These are phyloP conservation scores for Griposia aprilina DNA, from an alignment of 2,888 invertebrate genomes.

Conservation along the genomic window DNA sequence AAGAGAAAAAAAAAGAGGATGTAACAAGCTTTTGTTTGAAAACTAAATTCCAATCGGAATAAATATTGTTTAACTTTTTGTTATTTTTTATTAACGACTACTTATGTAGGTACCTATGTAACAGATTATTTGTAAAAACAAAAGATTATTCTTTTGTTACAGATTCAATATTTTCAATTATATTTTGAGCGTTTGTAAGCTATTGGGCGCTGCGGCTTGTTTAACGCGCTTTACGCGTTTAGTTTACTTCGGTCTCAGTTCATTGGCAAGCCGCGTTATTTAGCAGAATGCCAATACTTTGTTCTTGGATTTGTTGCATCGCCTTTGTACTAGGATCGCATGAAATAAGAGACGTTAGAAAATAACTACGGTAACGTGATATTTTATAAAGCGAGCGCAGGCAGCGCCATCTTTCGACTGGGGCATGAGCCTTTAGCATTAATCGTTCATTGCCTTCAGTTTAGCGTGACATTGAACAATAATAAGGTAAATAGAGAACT, in stretches of 20 bases:
- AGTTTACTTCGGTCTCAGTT: background rate
- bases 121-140: too few relatives aligned
- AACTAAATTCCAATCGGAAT: too few relatives aligned
- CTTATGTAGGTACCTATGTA: too few relatives aligned
- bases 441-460: background rate
- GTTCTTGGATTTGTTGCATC: slow-evolving; percentile 48
- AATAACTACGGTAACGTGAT: background rate
- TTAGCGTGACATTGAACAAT: background rate
- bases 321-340: slow-evolving; percentile 45
- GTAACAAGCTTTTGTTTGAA: too few relatives aligned
- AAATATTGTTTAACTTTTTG: too few relatives aligned
- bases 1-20: too few relatives aligned
- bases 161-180: background rate
- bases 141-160: background rate
- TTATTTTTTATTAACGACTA: too few relatives aligned
- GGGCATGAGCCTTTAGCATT: background rate
- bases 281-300: slow-evolving; percentile 33
- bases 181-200: background rate
- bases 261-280: slow-evolving; percentile 1
- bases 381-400: background rate
- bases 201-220: too few relatives aligned
- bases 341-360: slow-evolving; percentile 16
- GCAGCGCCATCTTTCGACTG: slow-evolving; percentile 31
- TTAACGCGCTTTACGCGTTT: background rate
- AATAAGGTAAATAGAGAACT: slow-evolving; percentile 9